Evolutionary conservation across 2,888 invertebrate genomes (phyloP), one percentile per base, ranked within the genome.

Genomic region (Neoaliturus tenellus): DNA sequence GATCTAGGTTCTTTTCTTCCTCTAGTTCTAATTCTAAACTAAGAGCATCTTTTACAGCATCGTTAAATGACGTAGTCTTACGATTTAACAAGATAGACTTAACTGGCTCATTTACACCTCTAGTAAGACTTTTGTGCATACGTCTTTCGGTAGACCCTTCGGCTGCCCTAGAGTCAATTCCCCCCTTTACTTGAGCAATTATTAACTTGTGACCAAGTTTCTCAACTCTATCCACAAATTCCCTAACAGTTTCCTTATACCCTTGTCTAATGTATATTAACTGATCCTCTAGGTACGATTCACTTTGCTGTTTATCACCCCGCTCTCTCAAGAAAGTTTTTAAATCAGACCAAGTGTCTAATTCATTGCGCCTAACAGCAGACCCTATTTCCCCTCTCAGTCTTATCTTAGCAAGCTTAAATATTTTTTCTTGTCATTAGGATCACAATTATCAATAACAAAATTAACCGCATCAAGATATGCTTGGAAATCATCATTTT

Each of bases 281-380:
- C 23, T 71, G 71, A 41, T 71, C 71, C 71, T 71, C 71, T 8
- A 71, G n/a, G 17, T 71, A 71, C 12, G 71, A 71, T 1, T 71
- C 71, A 17, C 71, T 71, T 23, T 71, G 71, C 41, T 71, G 71
- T 14, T 71, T 71, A 20, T 71, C 71, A 8, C 71, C 71, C 20
- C 39, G 4, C 1, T 75, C 75, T 4, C 71, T 5, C n/a, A 71
- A 10, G 23, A 71, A 71, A 8, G 4, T 3, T 17, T 71, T 71
- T 17, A 71, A 41, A 3, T 71, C 41, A 1, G n/a, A 17, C 71
- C 71, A 71, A 5, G 41, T 71, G 1, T 71, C 41, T 39, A 71
- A 39, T 6, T 71, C 71, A 14, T 39, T 71, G 3, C 71, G 71
- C 71, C 71, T 71, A 5, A 71, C 71, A 2, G 71, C 71, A 33